These are phyloP conservation scores for Epirrhoe alternata DNA, from an alignment of 2,888 invertebrate species.

Conservation along the genomic window DNA sequence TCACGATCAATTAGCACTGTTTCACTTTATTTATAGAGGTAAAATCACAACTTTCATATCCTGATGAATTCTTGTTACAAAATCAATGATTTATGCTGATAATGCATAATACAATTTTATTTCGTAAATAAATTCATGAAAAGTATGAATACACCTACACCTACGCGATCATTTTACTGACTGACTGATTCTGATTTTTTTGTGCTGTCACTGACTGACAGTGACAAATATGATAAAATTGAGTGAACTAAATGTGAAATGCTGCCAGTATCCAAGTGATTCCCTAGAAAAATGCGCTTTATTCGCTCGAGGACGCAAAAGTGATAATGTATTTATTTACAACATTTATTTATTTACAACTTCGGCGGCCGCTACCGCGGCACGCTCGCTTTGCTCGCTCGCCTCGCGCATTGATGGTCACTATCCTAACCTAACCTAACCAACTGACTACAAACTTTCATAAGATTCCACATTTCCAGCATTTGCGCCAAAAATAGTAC, in stretches of 20 bases:
- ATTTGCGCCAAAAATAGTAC: no score
- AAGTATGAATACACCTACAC: conserved; percentile 55
- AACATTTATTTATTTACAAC: no score
- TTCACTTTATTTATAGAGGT: conserved; percentile 17
- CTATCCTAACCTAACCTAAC: no score
- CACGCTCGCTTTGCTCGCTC: no score
- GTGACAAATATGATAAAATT: neutral
- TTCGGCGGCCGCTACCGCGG: no score
- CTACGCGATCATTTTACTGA: conserved; percentile 67
- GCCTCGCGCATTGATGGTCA: no score
- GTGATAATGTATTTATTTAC: no score
- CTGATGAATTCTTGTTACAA: conserved; percentile 31
- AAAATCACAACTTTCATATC: conserved; percentile 28
- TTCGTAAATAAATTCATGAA: conserved; percentile 55
- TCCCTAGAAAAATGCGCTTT: neutral
- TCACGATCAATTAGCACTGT: conserved; percentile 26
- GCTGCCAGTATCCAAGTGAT: neutral
- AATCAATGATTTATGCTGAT: conserved; percentile 48
- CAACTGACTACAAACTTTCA: no score
- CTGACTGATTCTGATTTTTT: conserved; percentile 46
- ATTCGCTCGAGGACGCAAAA: neutral
- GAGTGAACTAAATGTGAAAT: neutral
- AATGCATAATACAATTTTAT: conserved; percentile 53
- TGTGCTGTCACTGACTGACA: neutral
- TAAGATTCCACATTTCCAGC: no score